These are phyloP conservation scores for Diuraphis noxia DNA, from an alignment of 1,140 invertebrate species.

Conservation along the genomic window DNA sequence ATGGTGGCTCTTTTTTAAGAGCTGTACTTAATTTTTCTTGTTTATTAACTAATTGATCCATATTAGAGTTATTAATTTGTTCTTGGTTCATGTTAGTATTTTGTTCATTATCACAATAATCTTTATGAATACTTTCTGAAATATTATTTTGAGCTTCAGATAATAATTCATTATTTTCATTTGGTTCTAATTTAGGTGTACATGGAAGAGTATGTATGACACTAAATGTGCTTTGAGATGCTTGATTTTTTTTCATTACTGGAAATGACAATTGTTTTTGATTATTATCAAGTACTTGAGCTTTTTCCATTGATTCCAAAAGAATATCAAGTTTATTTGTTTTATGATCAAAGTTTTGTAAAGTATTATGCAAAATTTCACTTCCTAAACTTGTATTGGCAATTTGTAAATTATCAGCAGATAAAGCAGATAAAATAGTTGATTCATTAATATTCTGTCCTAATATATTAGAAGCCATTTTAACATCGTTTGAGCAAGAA, in stretches of 20 bases:
- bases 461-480: constrained; percentile 28
- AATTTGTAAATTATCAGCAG: not conserved
- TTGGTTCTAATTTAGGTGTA: not conserved
- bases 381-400: not conserved
- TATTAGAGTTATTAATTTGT: not conserved
- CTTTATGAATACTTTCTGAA: not conserved
- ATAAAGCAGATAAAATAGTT: constrained; percentile 5
- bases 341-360: constrained; percentile 28
- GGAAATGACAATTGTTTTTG: constrained; percentile 30
- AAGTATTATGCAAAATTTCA: constrained; percentile 32
- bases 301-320: constrained; percentile 18
- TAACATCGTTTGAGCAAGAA: constrained; percentile 28
- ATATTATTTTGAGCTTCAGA: constrained; percentile 25
- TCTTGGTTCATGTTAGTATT: not conserved
- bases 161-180: not conserved
- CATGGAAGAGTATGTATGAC: constrained; percentile 15
- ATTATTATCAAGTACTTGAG: constrained; percentile 13
- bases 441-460: constrained; percentile 41
- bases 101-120: constrained; percentile 3
- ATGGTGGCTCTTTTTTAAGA: not conserved
- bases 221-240: constrained; percentile 43
- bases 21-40: constrained; percentile 28
- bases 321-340: constrained; percentile 27
- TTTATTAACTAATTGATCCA: not conserved
- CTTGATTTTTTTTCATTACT: constrained; percentile 41